Evolutionary conservation across 2,888 invertebrate genomes (phyloP).

Genomic region (Caenorhabditis sp.): DNA sequence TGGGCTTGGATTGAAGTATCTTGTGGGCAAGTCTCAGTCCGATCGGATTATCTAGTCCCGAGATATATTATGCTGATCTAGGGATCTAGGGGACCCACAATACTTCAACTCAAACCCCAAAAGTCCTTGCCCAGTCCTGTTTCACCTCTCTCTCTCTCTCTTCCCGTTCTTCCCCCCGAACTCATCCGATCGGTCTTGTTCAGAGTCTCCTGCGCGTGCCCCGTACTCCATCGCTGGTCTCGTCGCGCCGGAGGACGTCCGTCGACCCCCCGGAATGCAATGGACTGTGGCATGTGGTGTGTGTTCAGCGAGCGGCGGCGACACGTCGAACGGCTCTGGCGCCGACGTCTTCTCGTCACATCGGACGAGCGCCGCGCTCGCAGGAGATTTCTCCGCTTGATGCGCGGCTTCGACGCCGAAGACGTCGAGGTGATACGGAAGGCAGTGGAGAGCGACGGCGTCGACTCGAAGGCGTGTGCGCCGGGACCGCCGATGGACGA

Average conservation of each 20-base stretch:
- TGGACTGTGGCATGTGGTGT: slow-evolving; percentile 77
- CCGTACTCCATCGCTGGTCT: slow-evolving; percentile 23
- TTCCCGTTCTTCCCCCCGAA: neutral
- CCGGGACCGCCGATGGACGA: slow-evolving; percentile 79
- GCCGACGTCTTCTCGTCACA: slow-evolving; percentile 70
- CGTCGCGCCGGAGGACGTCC: too few relatives aligned
- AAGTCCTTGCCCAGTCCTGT: too few relatives aligned
- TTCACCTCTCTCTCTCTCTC: neutral
- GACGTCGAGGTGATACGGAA: slow-evolving; percentile 77
- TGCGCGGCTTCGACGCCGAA: slow-evolving; percentile 79
- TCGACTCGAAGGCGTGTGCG: slow-evolving; percentile 75
- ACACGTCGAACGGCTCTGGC: slow-evolving; percentile 73
- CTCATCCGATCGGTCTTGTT: too few relatives aligned
- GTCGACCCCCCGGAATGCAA: slow-evolving; percentile 64
- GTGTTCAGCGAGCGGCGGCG: slow-evolving; percentile 76
- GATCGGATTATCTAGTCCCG: too few relatives aligned
- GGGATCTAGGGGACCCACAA: too few relatives aligned
- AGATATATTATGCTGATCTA: too few relatives aligned
- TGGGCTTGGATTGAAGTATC: too few relatives aligned
- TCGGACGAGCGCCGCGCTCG: slow-evolving; percentile 76
- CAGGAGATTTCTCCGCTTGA: slow-evolving; percentile 76
- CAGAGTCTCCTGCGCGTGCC: neutral
- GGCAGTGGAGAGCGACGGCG: slow-evolving; percentile 69
- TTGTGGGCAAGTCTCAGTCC: too few relatives aligned
- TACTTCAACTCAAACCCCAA: too few relatives aligned